Conservation (phyloP, 2,888 invertebrate species). For the Trichopria drosophilae region DNA sequence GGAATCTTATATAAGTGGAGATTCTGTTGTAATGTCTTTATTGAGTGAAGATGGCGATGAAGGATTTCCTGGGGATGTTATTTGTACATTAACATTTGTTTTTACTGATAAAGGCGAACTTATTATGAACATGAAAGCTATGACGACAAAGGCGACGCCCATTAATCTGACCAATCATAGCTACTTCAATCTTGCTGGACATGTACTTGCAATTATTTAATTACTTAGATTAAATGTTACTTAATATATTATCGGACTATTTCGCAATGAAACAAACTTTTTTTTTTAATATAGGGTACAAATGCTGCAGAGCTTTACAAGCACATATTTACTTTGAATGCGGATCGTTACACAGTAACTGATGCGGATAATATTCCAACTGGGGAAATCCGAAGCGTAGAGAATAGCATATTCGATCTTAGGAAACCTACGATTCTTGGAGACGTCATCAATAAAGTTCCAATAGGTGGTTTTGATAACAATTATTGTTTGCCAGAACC, state of each 20-base stretch:
- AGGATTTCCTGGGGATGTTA: conserved; percentile 85
- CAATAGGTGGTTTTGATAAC: conserved; percentile 76
- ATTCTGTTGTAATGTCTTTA: conserved; percentile 71
- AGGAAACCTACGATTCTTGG: conserved; percentile 68
- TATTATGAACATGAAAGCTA: conserved; percentile 74
- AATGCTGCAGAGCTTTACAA: conserved; percentile 69
- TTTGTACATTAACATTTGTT: conserved; percentile 71
- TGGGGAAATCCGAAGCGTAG: conserved; percentile 73
- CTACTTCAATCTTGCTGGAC: conserved; percentile 93
- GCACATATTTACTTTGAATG: conserved; percentile 73
- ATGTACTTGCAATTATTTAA: conserved; percentile 57
- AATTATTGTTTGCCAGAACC: conserved; percentile 71
- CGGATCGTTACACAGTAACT: conserved; percentile 74
- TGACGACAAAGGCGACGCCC: conserved; percentile 76
- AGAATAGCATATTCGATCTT: conserved; percentile 75
- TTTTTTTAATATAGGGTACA: conserved; percentile 59
- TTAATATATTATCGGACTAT: too few species aligned
- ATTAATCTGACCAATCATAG: conserved; percentile 86
- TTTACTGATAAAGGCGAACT: conserved; percentile 76
- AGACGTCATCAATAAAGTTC: conserved; percentile 68
- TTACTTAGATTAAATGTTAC: conserved; percentile 1
- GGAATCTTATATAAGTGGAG: conserved; percentile 43
- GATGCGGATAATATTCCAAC: conserved; percentile 74
- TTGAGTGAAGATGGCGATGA: conserved; percentile 79
- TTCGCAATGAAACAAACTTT: too few species aligned